Conservation (phyloP, 2,888 invertebrate genomes). For the Ormyrus pomaceus region DNA sequence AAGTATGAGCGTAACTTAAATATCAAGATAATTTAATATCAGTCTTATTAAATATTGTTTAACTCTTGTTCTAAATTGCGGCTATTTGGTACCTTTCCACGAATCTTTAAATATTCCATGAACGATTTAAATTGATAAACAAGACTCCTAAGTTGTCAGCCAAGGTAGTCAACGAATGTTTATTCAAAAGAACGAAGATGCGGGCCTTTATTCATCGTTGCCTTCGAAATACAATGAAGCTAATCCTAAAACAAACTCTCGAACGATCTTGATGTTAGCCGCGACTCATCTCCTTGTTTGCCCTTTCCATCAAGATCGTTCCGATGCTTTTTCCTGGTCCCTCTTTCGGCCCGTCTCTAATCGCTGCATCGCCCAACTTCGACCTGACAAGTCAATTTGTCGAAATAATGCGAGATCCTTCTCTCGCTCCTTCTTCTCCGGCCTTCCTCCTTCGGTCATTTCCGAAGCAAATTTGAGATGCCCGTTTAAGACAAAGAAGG, state of each 20-base stretch:
- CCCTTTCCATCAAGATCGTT: conserved; percentile 34
- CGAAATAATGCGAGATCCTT: conserved; percentile 5
- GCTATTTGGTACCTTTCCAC: too few relatives aligned
- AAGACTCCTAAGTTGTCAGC: too few relatives aligned
- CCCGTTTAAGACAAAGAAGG: background rate
- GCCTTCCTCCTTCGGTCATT: background rate
- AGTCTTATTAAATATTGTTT: too few relatives aligned
- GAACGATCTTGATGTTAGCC: conserved; percentile 17
- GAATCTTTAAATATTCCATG: too few relatives aligned
- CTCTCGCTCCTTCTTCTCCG: too few relatives aligned
- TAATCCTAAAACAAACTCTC: conserved; percentile 49
- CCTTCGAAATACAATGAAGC: conserved; percentile 25
- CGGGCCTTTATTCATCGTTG: conserved; percentile 21
- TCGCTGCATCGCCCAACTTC: conserved; percentile 17
- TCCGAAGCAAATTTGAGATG: conserved; percentile 1
- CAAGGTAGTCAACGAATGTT: background rate
- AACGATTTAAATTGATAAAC: too few relatives aligned
- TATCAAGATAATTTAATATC: too few relatives aligned
- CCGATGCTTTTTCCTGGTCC: conserved; percentile 6
- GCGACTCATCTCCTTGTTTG: conserved; percentile 18
- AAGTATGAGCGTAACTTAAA: too few relatives aligned
- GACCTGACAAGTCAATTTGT: conserved; percentile 48
- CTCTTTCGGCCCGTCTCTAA: conserved; percentile 7
- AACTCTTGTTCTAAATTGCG: too few relatives aligned
- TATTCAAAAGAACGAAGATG: background rate